These are phyloP conservation scores for Brevimyrus niger DNA, from an alignment of 2,113 vertebrate genomes.

Conservation along the genomic window DNA sequence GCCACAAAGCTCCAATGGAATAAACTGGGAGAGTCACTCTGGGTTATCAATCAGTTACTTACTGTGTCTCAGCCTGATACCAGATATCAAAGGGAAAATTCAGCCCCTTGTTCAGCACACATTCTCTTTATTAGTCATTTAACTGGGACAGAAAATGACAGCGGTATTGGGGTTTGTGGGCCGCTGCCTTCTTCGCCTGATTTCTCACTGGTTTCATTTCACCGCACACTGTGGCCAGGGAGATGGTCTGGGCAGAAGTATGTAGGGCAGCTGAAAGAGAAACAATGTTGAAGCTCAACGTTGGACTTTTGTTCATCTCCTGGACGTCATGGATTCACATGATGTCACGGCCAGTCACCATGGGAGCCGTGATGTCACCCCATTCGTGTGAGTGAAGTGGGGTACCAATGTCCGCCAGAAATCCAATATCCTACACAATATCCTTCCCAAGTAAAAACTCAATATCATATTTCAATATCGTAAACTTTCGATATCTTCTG, in stretches of 20 bases:
- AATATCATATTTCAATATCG: neutral
- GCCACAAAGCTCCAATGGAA: neutral
- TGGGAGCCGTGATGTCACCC: neutral
- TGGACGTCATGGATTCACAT: neutral
- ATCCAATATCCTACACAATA: neutral
- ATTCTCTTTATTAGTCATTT: neutral
- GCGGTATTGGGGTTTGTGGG: slow-evolving; percentile 46
- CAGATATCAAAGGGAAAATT: neutral
- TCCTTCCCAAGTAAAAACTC: neutral
- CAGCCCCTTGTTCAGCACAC: neutral
- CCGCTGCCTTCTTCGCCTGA: slow-evolving; percentile 52
- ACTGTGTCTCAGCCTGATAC: neutral
- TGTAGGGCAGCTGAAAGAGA: slow-evolving; percentile 65
- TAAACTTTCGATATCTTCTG: neutral
- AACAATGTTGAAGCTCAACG: slow-evolving; percentile 70
- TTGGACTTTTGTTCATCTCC: slow-evolving; percentile 54
- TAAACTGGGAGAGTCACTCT: neutral
- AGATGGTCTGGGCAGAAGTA: slow-evolving; percentile 59
- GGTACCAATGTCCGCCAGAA: neutral
- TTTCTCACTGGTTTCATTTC: slow-evolving; percentile 49
- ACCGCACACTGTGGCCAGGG: slow-evolving; percentile 42
- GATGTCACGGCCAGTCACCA: neutral
- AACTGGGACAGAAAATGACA: slow-evolving; percentile 18
- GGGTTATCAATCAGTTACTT: neutral
- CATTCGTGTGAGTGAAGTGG: neutral